These are phyloP conservation scores for Gymnoscopelus microlampas DNA, from an alignment of 2,797 vertebrate genomes.

Conservation along the genomic window DNA sequence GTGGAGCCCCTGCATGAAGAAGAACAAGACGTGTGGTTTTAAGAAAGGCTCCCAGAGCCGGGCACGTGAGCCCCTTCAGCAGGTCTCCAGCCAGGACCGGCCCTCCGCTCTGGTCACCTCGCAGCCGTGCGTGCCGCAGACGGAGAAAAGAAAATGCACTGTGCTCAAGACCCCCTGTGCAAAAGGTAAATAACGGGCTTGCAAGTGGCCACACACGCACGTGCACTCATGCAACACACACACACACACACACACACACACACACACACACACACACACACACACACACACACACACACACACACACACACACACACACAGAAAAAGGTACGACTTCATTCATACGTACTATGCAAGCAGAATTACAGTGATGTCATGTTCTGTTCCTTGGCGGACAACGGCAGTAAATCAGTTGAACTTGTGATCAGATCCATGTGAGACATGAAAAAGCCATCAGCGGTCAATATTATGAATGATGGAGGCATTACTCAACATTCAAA, in stretches of 20 bases:
- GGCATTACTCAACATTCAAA: conserved; percentile 49
- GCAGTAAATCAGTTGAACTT: conserved; percentile 16
- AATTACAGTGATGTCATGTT: no score
- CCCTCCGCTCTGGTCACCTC: conserved; percentile 53
- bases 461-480: conserved; percentile 50
- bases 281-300: neutral
- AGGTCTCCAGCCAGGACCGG: conserved; percentile 77
- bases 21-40: conserved; percentile 94
- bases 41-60: conserved; percentile 91
- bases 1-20: conserved; percentile 94
- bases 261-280: neutral
- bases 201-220: neutral
- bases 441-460: conserved; percentile 38
- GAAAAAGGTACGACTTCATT: no score
- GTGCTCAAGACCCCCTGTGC: conserved; percentile 86
- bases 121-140: conserved; percentile 82
- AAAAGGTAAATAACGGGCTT: conserved; percentile 74
- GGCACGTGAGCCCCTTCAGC: conserved; percentile 81
- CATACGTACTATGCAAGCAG: no score
- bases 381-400: no score
- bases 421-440: conserved; percentile 24
- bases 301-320: neutral
- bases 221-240: neutral
- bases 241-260: neutral
- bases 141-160: conserved; percentile 86